These are phyloP conservation scores for Yponomeuta malinellus DNA, from an alignment of 2,888 invertebrate species.

Conservation along the genomic window DNA sequence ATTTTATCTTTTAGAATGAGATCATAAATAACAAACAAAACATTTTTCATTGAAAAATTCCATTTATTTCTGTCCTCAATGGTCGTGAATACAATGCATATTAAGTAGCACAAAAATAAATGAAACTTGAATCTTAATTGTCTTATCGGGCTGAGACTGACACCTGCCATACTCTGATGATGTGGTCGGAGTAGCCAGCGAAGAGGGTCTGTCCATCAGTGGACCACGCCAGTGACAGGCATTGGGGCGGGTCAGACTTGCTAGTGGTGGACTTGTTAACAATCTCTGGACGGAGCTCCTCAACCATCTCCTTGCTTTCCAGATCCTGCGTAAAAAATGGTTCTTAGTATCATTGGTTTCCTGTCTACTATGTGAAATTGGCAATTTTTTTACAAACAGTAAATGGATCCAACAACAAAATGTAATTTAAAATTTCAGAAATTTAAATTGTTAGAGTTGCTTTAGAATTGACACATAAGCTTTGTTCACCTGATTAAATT, in stretches of 20 bases:
- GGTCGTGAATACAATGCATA: constrained; percentile 23
- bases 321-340: constrained; percentile 81
- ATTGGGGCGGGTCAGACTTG: constrained; percentile 95
- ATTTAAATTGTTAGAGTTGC: no score
- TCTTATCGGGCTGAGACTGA: constrained; percentile 86
- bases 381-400: background rate
- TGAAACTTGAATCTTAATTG: constrained; percentile 45
- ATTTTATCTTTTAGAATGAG: constrained; percentile 31
- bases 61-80: constrained; percentile 70
- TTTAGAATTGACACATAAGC: no score
- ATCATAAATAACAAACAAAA: constrained; percentile 55
- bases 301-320: constrained; percentile 99
- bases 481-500: no score
- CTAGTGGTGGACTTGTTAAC: constrained; percentile 82
- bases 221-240: constrained; percentile 98
- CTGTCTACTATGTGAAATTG: background rate
- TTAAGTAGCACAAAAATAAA: constrained; percentile 65
- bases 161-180: constrained; percentile 99
- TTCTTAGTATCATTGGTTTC: background rate
- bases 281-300: constrained; percentile 98
- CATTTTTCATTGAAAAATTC: constrained; percentile 48
- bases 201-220: constrained; percentile 99
- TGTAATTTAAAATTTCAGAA: no score
- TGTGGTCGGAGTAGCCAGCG: constrained; percentile 98
- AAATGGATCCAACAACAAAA: no score